Base-by-base conservation (phyloP, 1,140 invertebrate genomes). In the Drosophila mojavensis region DNA sequence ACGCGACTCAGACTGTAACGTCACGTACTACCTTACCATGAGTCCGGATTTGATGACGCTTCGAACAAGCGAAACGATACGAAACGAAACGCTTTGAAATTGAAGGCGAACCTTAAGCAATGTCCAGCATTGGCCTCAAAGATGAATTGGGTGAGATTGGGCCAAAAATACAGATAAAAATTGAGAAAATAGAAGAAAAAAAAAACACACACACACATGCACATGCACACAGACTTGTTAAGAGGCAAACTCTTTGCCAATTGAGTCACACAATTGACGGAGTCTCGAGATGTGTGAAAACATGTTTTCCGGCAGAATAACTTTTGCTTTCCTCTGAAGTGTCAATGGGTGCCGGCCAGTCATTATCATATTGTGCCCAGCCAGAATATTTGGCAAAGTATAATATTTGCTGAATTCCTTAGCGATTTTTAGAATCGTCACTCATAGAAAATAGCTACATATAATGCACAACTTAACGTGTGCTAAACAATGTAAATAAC, bases 11-110 rank as follows among this genome's bases (percentile, higher is more conserved):
- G 75, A 53, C 76, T 82, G 63, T 73, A 79, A 77, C 75, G 73
- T 83, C 79, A 86, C 83, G 84, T 89, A 83, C 64, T 76, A 68
- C 66, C 68, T 86, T 86, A 86, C 83, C 83, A 86, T 86, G 84
- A 80, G 59, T 63, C 59, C 45, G 36, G 72, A 71, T 71, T 54
- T 72, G 68, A 71, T 28, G 36, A 56, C 15, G 68, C 59, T 71
- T 56, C 50, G 24, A 41, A 58, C 50, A 36, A 45, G 53, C 17
- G 58, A 51, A 59, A 50, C 17, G 58, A 51, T 47, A 50, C 33
- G 9, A 36, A 45, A 58, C 17, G 58, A 51, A 59, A 50, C 53
- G 54, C 20, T 70, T 39, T 58, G 45, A 74, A 51, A 48, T 69
- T 74, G 64, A 68, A 74, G 65, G 53, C 67, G 66, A 70, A 47